phyloP scores from a whole-genome alignment of 2,888 invertebrate species.

The Caradrina kadenii region DNA sequence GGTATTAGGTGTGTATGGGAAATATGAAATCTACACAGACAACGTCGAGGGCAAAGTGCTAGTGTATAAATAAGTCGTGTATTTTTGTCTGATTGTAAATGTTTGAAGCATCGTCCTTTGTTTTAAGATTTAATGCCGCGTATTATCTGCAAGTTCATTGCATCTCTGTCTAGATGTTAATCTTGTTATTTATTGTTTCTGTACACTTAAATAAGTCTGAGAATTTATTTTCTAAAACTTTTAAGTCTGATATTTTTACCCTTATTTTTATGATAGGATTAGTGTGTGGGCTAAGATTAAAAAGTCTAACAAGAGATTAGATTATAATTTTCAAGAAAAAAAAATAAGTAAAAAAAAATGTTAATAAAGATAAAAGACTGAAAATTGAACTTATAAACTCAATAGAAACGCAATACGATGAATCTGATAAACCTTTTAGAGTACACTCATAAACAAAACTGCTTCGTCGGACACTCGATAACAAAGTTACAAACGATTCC shows the following conservation, averaged over 20 bases:
- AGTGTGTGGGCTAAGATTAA: not conserved
- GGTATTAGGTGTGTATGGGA: too few relatives aligned
- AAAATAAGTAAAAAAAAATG: not conserved
- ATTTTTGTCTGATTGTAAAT: not conserved
- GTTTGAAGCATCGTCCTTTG: slow-evolving; percentile 18
- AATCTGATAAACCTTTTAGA: not conserved
- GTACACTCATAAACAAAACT: slow-evolving; percentile 8
- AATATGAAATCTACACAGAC: too few relatives aligned
- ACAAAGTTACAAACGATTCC: slow-evolving; percentile 32
- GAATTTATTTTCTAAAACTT: slow-evolving; percentile 22
- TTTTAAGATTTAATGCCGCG: slow-evolving; percentile 26
- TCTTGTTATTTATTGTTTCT: slow-evolving; percentile 47
- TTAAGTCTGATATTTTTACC: not conserved
- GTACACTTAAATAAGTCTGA: slow-evolving; percentile 5
- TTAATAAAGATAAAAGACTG: not conserved
- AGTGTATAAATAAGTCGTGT: too few relatives aligned
- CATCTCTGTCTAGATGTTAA: slow-evolving; percentile 39
- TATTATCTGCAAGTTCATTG: slow-evolving; percentile 33
- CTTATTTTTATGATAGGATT: not conserved
- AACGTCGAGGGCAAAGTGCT: too few relatives aligned
- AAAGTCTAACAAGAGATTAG: not conserved
- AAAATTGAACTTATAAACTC: not conserved
- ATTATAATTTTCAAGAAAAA: not conserved
- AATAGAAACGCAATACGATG: not conserved
- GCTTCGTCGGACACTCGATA: slow-evolving; percentile 4